Conservation (phyloP, 2,113 vertebrate species). For the Cnemophilus loriae region DNA sequence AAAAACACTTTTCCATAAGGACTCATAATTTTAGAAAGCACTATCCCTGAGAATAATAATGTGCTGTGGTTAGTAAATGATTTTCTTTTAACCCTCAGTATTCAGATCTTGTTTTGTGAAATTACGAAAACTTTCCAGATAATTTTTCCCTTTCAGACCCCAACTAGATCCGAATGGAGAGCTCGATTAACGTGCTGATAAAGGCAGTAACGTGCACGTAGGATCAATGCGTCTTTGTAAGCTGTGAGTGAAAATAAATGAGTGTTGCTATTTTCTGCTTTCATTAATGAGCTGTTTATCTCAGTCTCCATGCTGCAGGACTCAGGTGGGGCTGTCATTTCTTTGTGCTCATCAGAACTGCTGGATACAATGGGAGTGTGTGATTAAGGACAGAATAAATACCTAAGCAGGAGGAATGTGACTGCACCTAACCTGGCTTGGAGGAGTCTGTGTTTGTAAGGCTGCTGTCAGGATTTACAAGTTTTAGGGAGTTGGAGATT, state of each 20-base stretch:
- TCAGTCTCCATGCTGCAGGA: not conserved
- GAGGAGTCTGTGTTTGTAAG: not conserved
- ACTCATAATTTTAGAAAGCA: not conserved
- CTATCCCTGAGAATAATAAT: not conserved
- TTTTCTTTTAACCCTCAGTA: not conserved
- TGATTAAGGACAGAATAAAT: not conserved
- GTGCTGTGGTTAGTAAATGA: rapidly evolving
- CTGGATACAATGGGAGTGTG: not conserved
- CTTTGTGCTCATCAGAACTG: not conserved
- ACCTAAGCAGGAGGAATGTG: not conserved
- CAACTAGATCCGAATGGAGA: not conserved
- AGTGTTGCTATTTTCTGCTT: not conserved
- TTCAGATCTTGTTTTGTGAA: not conserved
- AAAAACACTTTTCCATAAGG: not conserved
- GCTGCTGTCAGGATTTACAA: not conserved
- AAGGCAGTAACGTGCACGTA: not conserved
- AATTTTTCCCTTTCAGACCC: not conserved
- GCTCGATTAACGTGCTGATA: not conserved
- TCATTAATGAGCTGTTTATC: not conserved
- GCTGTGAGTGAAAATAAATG: not conserved
- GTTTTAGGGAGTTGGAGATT: not conserved
- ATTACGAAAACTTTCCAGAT: not conserved
- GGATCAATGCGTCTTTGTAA: not conserved
- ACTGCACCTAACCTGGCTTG: too few species aligned
- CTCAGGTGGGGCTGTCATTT: not conserved